These are phyloP conservation scores for Cyclura pinguis DNA, from an alignment of 2,797 vertebrate species.

Conservation along the genomic window DNA sequence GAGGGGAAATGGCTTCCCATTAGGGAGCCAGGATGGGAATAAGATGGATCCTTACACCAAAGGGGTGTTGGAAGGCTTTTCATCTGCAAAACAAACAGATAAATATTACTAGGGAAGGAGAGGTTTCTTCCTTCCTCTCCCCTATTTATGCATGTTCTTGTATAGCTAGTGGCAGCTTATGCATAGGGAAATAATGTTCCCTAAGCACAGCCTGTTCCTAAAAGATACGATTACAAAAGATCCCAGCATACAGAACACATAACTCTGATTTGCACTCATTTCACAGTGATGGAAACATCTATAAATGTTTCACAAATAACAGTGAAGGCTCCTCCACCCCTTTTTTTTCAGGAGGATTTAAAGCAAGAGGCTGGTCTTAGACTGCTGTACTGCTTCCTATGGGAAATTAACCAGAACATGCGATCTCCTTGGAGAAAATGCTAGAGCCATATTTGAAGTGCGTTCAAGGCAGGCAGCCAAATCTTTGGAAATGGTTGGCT, in stretches of 20 bases:
- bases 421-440: neutral
- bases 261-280: conserved; percentile 20
- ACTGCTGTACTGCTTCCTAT: conserved; percentile 1
- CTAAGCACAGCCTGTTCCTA: conserved; percentile 36
- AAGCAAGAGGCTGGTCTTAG: neutral
- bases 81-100: neutral
- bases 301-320: conserved; percentile 17
- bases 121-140: neutral
- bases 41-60: conserved; percentile 12
- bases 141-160: conserved; percentile 29
- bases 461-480: neutral
- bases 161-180: conserved; percentile 10
- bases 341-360: conserved; percentile 8
- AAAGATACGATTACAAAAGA: neutral
- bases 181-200: conserved; percentile 28
- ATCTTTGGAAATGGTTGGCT: neutral
- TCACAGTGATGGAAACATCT: neutral
- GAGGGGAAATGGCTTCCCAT: neutral
- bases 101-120: conserved; percentile 4
- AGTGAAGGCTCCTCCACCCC: neutral
- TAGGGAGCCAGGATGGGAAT: neutral
- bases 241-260: neutral
- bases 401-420: neutral
- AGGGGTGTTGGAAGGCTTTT: neutral
- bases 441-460: neutral